phyloP scores from a whole-genome alignment of 2,888 invertebrate species.

The Rotaria magnacalcarata region DNA sequence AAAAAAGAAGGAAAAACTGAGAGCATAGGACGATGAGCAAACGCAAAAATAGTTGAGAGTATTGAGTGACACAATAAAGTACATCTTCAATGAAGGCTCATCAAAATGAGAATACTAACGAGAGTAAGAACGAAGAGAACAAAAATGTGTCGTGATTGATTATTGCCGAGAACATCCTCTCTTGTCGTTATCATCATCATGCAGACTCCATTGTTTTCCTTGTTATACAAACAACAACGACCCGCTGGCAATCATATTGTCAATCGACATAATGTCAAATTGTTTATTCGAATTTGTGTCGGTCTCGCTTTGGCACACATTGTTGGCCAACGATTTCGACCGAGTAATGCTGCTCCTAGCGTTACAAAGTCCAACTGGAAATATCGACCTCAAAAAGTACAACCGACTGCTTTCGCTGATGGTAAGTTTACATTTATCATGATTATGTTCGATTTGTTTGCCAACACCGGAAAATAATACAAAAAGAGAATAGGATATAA shows the following conservation, averaged over 20 bases:
- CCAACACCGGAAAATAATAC: neutral
- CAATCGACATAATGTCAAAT: conserved; percentile 13
- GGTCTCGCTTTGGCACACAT: neutral
- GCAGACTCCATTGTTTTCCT: neutral
- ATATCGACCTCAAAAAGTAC: neutral
- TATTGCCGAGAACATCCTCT: neutral
- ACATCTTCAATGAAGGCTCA: conserved; percentile 6
- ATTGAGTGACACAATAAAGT: conserved; percentile 7
- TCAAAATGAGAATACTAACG: neutral
- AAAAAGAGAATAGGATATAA: neutral
- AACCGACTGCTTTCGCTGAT: neutral
- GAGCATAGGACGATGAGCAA: conserved; percentile 7
- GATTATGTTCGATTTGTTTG: neutral
- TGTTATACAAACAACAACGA: neutral
- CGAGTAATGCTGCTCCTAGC: neutral
- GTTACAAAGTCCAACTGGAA: neutral
- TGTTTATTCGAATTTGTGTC: neutral
- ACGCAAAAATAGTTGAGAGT: neutral
- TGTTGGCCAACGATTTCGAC: neutral
- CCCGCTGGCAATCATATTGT: neutral
- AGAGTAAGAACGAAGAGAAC: neutral
- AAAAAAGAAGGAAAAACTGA: neutral
- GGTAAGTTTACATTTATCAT: neutral
- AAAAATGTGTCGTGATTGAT: neutral
- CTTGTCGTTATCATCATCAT: neutral